Evolutionary conservation across 2,113 vertebrate genomes (phyloP), one percentile per base, ranked within the genome.

Genomic region (Tympanuchus pallidicinctus): DNA sequence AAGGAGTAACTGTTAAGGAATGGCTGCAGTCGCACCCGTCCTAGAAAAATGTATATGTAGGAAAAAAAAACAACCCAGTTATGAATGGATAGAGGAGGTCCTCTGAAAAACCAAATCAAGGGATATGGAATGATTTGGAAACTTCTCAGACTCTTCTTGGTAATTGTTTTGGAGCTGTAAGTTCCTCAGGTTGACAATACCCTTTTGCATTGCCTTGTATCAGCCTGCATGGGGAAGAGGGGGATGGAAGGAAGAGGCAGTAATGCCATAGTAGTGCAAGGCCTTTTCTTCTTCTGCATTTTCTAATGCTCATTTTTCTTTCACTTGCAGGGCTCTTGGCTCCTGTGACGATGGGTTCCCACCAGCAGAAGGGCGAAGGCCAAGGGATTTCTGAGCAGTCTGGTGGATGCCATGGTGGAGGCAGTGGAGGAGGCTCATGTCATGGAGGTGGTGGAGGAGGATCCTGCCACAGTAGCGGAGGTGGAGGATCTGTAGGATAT

Each of bases 381-480:
- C 96, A 94, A 36, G 92, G 93, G 8, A 91, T 91, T 10, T 72
- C 93, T 59, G 78, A 87, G 72, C 88, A 93, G 42, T 90, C 94
- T 11, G 47, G 71, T 21, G 94, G 94, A 32, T 96, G 94, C 82
- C 93, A 95, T 8, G 19, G 92, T 14, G 10, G 83, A 10, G 47
- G 88, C 27, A 61, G 90, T 0, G 88, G 93, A 34, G 86, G 89
- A 60, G 27, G 90, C 48, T 85, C 71, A 52, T 92, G 93, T 83
- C 89, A 92, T 0, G 22, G 89, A 0, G 71, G 93, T 11, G 83
- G 90, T 1, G 88, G 88, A 81, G 86, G 94, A 81, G 77, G 88
- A 36, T 78, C 60, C 6, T 92, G 91, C 71, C 86, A 92, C 16
- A 19, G 91, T 4, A 6, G 95, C 6, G 34, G 94, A 20, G 90